Base-by-base conservation (phyloP, 2,888 invertebrate species). In the Trisateles emortualis region DNA sequence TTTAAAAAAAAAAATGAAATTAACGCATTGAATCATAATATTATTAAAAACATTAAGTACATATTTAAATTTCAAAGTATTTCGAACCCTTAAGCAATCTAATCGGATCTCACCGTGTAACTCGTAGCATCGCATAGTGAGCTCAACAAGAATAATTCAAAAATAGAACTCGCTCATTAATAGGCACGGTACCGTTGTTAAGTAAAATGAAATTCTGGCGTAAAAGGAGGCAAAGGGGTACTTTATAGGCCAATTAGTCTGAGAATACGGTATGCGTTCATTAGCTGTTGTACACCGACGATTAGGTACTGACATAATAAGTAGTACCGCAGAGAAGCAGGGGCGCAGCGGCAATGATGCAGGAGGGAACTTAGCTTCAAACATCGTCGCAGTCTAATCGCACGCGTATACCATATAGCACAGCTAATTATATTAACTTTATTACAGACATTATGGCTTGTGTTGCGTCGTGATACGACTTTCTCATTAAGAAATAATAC, bases 221-320 rank as follows among this genome's bases (percentile, higher is more conserved):
- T 57, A 65, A 72, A 75, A 64, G 74, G 68, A 66, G 64, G 72
- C 61, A 68, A 78, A 74, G 74, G 72, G 72, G 62, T 82, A 77
- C 78, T 86, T 84, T 84, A 86, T 83, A 72, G 70, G 71, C 79
- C 80, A 87, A 87, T 88, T 87, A 87, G 84, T 73, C 74, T 75
- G 76, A 78, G 79, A 79, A 81, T 81, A 83, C 75, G 73, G 76
- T 72, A 79, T 73, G 74, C 80, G 76, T 83, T 87, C 78, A 84
- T 86, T 86, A 84, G 74, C 63, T 60, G 57, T 49, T 74, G 71
- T 73, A 68, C 44, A 52, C 47, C 36, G 51, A 72, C 79, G 77
- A 80, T 84, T 79, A 81, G 64, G 67, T 72, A 61, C 64, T 48
- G 60, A 63, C 63, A 44, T 68, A 54, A 57, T 47, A 42, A 16